Evolutionary conservation across 1,140 invertebrate genomes (phyloP).

Genomic region (Apocrypta bakeri): DNA sequence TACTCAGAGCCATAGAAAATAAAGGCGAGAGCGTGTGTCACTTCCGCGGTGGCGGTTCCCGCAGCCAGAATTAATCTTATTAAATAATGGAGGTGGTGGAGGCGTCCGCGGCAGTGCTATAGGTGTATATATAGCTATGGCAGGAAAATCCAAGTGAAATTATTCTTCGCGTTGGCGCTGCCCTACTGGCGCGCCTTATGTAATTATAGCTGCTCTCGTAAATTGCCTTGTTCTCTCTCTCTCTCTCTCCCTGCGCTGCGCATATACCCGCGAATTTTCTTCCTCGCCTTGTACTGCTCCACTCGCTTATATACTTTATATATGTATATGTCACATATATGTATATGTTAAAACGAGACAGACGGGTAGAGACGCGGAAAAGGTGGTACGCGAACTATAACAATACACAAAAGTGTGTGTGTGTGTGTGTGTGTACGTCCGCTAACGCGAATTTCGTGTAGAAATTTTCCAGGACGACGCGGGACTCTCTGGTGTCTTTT

Average conservation of each 20-base stretch:
- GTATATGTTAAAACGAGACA: no score
- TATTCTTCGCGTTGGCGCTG: conserved; percentile 41
- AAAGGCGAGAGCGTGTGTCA: not conserved
- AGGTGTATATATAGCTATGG: not conserved
- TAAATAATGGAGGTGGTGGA: not conserved
- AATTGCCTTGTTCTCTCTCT: conserved; percentile 53
- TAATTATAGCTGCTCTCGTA: conserved; percentile 62
- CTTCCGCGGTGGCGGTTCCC: not conserved
- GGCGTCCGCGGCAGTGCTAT: not conserved
- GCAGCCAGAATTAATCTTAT: conserved; percentile 20
- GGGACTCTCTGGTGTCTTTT: not conserved
- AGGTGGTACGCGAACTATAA: not conserved
- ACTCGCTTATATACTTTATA: not conserved
- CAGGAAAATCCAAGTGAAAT: conserved; percentile 35
- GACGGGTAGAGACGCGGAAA: no score
- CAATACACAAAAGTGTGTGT: not conserved
- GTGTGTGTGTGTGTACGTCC: not conserved
- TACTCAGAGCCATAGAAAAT: no score
- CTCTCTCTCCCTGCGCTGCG: not conserved
- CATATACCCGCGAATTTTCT: not conserved
- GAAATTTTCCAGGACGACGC: not conserved
- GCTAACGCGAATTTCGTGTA: not conserved
- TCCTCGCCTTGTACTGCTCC: not conserved
- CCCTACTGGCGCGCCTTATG: conserved; percentile 44
- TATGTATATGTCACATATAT: no score